Evolutionary conservation across 2,113 vertebrate species (phyloP), one percentile per base, ranked within the genome.

Genomic region (Opisthocomus hoazin): DNA sequence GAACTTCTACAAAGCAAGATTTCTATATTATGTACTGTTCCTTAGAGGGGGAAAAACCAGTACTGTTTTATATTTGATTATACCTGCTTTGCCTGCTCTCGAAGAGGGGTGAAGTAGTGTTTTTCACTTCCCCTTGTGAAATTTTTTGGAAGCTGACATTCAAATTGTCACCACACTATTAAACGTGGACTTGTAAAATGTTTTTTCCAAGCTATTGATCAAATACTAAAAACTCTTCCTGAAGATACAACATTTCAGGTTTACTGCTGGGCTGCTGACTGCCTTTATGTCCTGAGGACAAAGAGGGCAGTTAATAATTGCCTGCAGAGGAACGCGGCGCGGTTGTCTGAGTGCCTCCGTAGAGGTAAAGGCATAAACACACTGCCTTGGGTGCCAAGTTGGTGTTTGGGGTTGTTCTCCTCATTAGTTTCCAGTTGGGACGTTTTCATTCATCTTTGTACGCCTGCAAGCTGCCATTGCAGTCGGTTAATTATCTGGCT

Each of bases 41-140:
- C 37, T 50, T 18, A 1, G 5, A 24, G 51, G 23, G 11, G 12
- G 39, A 9, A 11, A 5, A 39, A 5, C 2, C 15, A 19, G 0
- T 15, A 27, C 26, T 64, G 48, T 21, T 32, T 87, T 51, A 1
- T 27, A 24, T 58, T 76, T 36, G n/a, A 19, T 46, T 51, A 5
- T 15, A 27, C 12, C 18, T 51, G 15, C 12, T 70, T 51, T 11
- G 53, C 29, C 4, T 11, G 24, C 18, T 34, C n/a, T 45, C 9
- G 6, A 9, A 8, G 51, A 78, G 45, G 23, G 36, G 5, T 34
- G n/a, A 41, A 89, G 21, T 17, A 36, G 26, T 12, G 57, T 2
- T 70, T 43, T 61, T 41, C 36, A 57, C 4, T 60, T 73, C 21
- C 29, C 5, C 27, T 50, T 60, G 12, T n/a, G 50, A 75, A 14